Base-by-base conservation (phyloP, 23 tunicate genomes). In the Phallusia fumigata region DNA sequence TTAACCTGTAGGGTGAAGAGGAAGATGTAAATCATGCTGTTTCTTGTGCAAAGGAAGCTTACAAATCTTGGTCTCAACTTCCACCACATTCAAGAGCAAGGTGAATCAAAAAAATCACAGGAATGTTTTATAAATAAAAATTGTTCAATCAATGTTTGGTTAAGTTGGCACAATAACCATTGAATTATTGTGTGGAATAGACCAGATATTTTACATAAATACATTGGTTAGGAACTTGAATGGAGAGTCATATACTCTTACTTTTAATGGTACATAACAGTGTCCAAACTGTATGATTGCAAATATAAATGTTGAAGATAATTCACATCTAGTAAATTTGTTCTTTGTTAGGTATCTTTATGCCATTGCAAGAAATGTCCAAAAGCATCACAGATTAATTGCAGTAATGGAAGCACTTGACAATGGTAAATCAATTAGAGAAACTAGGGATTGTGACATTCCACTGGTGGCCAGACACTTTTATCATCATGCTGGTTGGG, bases 401-500 rank as follows among this genome's bases (percentile, higher is more conserved):
- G 96, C 99, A 0, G 99, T 96, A n/a, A 88, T 96, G 83, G 99
- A 96, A 82, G 76, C 99, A 3, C 85, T 96, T 30, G 99, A 96
- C 64, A 96, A 96, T 79, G 99, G 99, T 22, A 96, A 96, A 65
- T 80, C 99, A 26, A 87, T 96, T 74, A 74, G 99, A 51, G 99
- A 96, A 52, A 88, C 99, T 35, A 76, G 99, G 30, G 99, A 96
- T 73, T 91, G 96, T 84, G 99, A 96, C 73, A 80, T 96, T 19
- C 96, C 99, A 5, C 86, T 96, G 40, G 99, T 96, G 32, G 99
- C 99, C 10, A 76, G 99, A 0, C 99, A 96, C 78, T 96, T 96
- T 53, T 96, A 96, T 75, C 99, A 96, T 49, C 96, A 96, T 82
- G 99, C 99, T 50, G 99, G 99, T 8, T 96, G 99, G 99, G 99